Conservation (phyloP, 2,888 invertebrate species). For the Scaptomyza flava region DNA sequence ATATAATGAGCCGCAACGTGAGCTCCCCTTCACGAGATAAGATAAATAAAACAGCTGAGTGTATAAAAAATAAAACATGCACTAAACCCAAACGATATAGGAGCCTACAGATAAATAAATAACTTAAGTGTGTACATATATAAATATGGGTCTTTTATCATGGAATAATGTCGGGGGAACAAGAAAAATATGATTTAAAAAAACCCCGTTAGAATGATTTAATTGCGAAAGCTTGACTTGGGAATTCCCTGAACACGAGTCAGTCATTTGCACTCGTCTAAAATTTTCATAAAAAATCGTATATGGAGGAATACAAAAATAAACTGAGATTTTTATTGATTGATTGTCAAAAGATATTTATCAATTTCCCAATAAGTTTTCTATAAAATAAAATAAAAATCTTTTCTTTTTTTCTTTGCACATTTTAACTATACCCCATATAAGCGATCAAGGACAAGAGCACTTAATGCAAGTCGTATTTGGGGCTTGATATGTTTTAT, state of each 20-base stretch:
- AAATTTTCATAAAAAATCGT: neutral
- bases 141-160: neutral
- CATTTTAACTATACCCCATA: no score
- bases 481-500: slow-evolving; percentile 16
- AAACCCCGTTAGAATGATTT: no score
- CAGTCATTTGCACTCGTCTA: neutral
- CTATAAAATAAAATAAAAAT: no score
- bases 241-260: neutral
- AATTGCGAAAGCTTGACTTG: neutral
- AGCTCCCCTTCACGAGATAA: slow-evolving; percentile 44
- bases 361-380: neutral
- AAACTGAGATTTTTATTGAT: neutral
- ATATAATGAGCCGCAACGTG: slow-evolving; percentile 5
- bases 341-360: neutral
- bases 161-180: slow-evolving; percentile 28
- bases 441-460: no score
- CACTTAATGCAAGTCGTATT: neutral
- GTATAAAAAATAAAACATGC: slow-evolving; percentile 35
- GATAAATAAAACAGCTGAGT: slow-evolving; percentile 77
- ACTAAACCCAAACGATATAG: slow-evolving; percentile 62
- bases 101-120: slow-evolving; percentile 18
- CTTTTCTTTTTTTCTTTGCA: no score
- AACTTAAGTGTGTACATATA: neutral
- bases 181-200: slow-evolving; percentile 18
- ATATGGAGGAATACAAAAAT: neutral